Conservation (phyloP, 2,888 invertebrate genomes). For the Apamea epomidion region DNA sequence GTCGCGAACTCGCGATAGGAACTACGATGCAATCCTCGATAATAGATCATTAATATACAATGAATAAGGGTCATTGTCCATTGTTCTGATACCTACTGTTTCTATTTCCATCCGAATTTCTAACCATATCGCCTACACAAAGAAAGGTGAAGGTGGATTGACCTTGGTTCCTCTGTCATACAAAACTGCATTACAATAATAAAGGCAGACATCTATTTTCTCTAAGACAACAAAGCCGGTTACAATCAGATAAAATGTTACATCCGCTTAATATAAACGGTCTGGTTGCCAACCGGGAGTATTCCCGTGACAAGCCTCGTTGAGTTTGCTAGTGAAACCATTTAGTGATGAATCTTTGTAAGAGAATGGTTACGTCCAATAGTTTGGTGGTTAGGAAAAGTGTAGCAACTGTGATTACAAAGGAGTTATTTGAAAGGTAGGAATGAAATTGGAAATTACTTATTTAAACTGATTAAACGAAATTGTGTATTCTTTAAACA, state of each 20-base stretch:
- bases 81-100: conserved; percentile 2
- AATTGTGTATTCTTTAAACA: neutral
- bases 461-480: neutral
- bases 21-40: neutral
- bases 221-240: conserved; percentile 29
- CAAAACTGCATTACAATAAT: conserved; percentile 60
- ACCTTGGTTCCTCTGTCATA: conserved; percentile 46
- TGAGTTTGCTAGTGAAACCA: conserved; percentile 15
- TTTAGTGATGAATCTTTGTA: conserved; percentile 54
- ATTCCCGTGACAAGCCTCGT: conserved; percentile 21
- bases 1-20: neutral
- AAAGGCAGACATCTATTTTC: conserved; percentile 37
- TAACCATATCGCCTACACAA: conserved; percentile 10
- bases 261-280: conserved; percentile 46
- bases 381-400: conserved; percentile 23
- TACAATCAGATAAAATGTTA: conserved; percentile 58
- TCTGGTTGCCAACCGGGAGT: neutral
- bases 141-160: conserved; percentile 15
- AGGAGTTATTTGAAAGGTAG: conserved; percentile 44
- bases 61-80: neutral
- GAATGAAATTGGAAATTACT: neutral
- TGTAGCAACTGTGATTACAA: conserved; percentile 1
- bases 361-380: conserved; percentile 22
- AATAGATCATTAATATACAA: neutral
- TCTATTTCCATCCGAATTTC: neutral